Evolutionary conservation across 2,888 invertebrate genomes (phyloP).

Genomic region (Myopa tessellatipennis): DNA sequence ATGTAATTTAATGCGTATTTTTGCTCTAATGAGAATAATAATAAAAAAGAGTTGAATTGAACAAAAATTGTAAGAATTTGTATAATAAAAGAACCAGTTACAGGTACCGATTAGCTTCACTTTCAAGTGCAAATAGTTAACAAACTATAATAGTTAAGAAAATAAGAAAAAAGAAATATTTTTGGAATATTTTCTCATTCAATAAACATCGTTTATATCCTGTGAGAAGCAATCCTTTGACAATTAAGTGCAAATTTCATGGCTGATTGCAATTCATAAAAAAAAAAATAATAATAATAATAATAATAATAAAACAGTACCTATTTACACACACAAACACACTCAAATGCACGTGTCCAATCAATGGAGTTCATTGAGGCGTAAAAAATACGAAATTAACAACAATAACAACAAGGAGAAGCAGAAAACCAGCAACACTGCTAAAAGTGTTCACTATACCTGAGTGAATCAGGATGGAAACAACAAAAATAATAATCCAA

Average conservation of each 20-base stretch:
- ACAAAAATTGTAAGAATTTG: no score
- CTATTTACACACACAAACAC: background rate
- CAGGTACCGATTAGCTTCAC: no score
- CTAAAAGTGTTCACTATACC: background rate
- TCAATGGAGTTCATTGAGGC: constrained; percentile 9
- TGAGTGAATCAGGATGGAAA: no score
- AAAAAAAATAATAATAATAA: background rate
- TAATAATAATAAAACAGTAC: background rate
- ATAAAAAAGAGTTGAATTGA: no score
- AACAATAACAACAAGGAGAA: background rate
- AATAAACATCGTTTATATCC: background rate
- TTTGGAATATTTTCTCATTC: no score
- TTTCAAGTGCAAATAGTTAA: no score
- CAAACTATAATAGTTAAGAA: no score
- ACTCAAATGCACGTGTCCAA: background rate
- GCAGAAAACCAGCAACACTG: background rate
- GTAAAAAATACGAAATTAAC: background rate
- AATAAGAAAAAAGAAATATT: no score
- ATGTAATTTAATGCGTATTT: no score
- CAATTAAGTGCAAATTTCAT: constrained; percentile 43
- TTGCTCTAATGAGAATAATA: no score
- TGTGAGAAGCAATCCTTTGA: constrained; percentile 23
- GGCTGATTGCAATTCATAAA: constrained; percentile 37
- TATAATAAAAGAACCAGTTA: no score
- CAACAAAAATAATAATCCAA: background rate